These are phyloP conservation scores for Atta colombica DNA, from an alignment of 1,140 invertebrate species.

Conservation along the genomic window DNA sequence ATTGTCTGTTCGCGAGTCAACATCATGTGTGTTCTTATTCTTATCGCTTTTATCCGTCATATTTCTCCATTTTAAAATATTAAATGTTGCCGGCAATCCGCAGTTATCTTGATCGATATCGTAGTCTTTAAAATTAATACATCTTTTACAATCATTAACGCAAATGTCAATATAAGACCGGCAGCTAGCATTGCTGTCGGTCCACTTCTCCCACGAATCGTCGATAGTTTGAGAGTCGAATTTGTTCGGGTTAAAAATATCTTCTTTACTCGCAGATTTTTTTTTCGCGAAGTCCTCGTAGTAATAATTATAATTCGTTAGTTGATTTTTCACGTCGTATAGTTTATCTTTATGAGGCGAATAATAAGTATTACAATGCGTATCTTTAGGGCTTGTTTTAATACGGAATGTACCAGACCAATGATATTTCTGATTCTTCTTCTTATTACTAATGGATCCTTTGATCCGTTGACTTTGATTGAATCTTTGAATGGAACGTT, in stretches of 20 bases:
- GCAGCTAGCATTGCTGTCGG: not conserved
- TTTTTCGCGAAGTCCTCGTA: slow-evolving; percentile 28
- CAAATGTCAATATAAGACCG: slow-evolving; percentile 12
- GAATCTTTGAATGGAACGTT: not conserved
- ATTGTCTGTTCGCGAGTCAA: not conserved
- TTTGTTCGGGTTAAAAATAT: slow-evolving; percentile 33
- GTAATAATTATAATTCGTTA: slow-evolving; percentile 64
- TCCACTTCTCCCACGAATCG: not conserved
- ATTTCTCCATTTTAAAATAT: slow-evolving; percentile 29
- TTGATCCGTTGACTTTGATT: slow-evolving; percentile 12
- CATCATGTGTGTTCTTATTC: not conserved
- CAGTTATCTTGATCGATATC: slow-evolving; percentile 17
- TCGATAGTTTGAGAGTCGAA: slow-evolving; percentile 5
- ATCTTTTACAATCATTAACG: not conserved
- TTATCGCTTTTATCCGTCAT: not conserved
- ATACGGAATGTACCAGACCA: slow-evolving; percentile 68
- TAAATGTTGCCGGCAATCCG: not conserved
- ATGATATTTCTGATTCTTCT: slow-evolving; percentile 61
- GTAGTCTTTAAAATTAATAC: slow-evolving; percentile 29
- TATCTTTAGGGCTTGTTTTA: not conserved
- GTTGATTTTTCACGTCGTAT: not conserved
- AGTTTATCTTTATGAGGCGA: not conserved
- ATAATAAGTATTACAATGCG: not conserved
- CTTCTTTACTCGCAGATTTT: slow-evolving; percentile 44
- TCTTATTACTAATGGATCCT: not conserved